Base-by-base conservation (phyloP, 2,797 vertebrate genomes). In the Tachyglossus aculeatus region DNA sequence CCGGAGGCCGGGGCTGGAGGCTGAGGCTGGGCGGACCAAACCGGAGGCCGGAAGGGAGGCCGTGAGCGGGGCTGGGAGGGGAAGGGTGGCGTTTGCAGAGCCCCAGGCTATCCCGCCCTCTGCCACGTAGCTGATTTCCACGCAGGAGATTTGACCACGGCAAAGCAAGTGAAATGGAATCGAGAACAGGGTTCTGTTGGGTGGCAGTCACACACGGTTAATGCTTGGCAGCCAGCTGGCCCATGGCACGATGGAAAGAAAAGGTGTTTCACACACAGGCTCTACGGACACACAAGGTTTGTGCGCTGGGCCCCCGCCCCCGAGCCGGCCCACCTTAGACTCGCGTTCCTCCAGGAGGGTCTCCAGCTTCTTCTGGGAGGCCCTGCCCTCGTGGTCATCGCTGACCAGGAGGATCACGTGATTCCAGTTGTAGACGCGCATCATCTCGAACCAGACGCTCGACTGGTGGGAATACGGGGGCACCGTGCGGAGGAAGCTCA, bases 361-460 rank as follows among this genome's bases (percentile, higher is more conserved):
- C 94, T 99, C 98, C 38, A 99, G 94, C 83, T 96, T 96, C 92
- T 99, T 99, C 75, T 99, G 98, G 21, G 97, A 96, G 1, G 98
- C 98, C 18, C 98, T 94, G 67, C 98, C 98, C 89, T 99, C 98
- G 6, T 99, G 98, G 92, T 99, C 98, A 7, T 99, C 97, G 2
- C 97, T 99, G 84, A 98, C 96, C 57, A 99, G 96, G 84, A 99
- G 92, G 86, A 99, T 98, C 90, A 99, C 92, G 88, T 99, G 98
- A 84, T 98, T 98, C 98, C 98, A 99, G 91, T 95, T 95, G 90
- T 98, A 99, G 80, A 97, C 95, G 1, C 97, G 94, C 97, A 99
- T 99, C 95, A 99, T 95, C 91, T 99, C 98, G 51, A 99, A 99
- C 98, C 98, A 99, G 56, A 98, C 98, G 0, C 97, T 96, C 1